Percentiles rank a stretch among this genome's conserved stretches.
Conservation (phyloP, 2,888 invertebrate species). For the Drosophila eohydei region DNA sequence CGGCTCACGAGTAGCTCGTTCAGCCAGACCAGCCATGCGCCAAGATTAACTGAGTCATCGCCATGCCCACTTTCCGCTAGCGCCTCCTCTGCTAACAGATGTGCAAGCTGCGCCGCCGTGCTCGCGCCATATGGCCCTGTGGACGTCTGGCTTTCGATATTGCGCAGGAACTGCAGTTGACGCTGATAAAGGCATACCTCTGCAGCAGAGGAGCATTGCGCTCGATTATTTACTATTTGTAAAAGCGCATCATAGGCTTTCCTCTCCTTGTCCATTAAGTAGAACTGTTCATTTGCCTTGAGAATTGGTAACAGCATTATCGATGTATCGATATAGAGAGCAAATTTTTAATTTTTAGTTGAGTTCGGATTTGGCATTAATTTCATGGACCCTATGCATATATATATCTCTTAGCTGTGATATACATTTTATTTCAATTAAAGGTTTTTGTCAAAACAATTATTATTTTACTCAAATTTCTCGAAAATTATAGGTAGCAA, state of each 20-base stretch:
- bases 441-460: neutral
- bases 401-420: neutral
- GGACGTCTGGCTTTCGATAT: constrained; percentile 23
- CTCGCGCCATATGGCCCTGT: constrained; percentile 33
- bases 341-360: neutral
- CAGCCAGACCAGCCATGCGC: constrained; percentile 59
- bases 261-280: constrained; percentile 60
- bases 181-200: constrained; percentile 22
- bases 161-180: constrained; percentile 49
- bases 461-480: neutral
- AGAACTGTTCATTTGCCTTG: neutral
- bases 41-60: constrained; percentile 24
- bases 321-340: constrained; percentile 28
- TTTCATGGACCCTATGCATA: too few species aligned
- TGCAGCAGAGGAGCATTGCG: constrained; percentile 3
- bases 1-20: constrained; percentile 48
- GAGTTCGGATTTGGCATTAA: neutral
- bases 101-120: constrained; percentile 36
- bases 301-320: constrained; percentile 10
- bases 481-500: neutral
- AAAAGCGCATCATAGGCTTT: constrained; percentile 43
- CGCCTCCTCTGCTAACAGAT: constrained; percentile 43
- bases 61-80: neutral
- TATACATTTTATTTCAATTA: neutral
- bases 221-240: constrained; percentile 28